Evolutionary conservation across 2,797 vertebrate species (phyloP).

Genomic region (Brachyrhaphis roseni): DNA sequence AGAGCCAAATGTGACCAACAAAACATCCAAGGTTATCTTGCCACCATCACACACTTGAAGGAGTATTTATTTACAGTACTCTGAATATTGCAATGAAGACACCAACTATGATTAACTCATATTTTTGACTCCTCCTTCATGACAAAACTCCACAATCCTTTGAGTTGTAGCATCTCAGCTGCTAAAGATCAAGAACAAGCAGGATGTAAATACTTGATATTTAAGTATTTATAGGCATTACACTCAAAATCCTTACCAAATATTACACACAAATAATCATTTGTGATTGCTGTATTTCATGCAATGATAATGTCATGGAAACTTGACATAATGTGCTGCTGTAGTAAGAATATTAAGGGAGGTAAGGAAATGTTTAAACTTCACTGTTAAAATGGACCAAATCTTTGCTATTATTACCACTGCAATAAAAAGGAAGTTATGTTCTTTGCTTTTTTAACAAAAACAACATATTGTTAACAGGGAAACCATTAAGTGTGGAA

Average conservation of each 20-base stretch:
- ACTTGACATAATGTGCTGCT: neutral
- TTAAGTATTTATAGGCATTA: neutral
- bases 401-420: neutral
- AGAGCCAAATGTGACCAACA: neutral
- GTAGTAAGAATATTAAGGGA: neutral
- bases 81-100: neutral
- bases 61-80: neutral
- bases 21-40: neutral
- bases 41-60: neutral
- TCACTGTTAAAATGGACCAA: neutral
- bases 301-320: neutral
- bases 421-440: neutral
- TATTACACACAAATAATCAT: neutral
- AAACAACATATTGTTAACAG: neutral
- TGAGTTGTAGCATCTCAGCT: neutral
- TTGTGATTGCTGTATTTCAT: neutral
- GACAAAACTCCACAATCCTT: neutral
- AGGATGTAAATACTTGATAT: neutral
- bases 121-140: neutral
- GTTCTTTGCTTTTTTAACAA: neutral
- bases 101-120: neutral
- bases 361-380: neutral
- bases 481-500: neutral
- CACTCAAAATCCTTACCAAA: neutral
- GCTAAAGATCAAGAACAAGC: neutral